Evolutionary conservation across 2,113 vertebrate species (phyloP).

Genomic region (Lepidothrix coronata): DNA sequence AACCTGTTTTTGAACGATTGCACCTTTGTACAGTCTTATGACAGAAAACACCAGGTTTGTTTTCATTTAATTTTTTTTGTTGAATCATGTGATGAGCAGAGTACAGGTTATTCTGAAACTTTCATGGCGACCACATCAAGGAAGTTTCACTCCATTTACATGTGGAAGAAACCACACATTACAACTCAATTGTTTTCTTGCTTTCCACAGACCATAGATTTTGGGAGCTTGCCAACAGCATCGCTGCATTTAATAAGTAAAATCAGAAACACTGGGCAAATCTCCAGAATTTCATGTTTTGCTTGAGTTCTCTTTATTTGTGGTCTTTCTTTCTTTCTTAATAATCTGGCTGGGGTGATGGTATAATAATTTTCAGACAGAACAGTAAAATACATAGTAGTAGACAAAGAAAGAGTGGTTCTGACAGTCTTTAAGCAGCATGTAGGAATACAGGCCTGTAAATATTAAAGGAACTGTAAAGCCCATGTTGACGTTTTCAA

Average conservation of each 20-base stretch:
- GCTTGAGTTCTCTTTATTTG: constrained; percentile 80
- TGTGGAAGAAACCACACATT: constrained; percentile 64
- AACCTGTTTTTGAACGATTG: neutral
- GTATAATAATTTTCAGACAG: constrained; percentile 60
- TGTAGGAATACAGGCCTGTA: neutral
- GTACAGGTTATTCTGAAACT: constrained; percentile 43
- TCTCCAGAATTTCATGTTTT: constrained; percentile 83
- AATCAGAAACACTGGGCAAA: constrained; percentile 83
- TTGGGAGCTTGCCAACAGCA: constrained; percentile 81
- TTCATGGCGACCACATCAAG: constrained; percentile 45
- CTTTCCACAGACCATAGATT: constrained; percentile 67
- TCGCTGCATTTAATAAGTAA: constrained; percentile 89
- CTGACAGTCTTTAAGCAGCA: neutral
- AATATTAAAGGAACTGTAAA: neutral
- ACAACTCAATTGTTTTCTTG: constrained; percentile 61
- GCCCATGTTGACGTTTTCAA: neutral
- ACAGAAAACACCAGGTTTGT: neutral
- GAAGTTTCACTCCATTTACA: constrained; percentile 45
- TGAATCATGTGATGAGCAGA: neutral
- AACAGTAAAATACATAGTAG: constrained; percentile 41
- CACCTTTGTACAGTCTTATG: neutral
- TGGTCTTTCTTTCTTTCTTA: constrained; percentile 66
- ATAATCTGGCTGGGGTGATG: constrained; percentile 56
- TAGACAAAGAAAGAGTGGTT: neutral
- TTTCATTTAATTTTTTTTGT: neutral